Percentiles rank a stretch among this genome's conserved stretches.
Conservation (phyloP, 1,140 invertebrate species). For the Daktulosphaira vitifoliae region DNA sequence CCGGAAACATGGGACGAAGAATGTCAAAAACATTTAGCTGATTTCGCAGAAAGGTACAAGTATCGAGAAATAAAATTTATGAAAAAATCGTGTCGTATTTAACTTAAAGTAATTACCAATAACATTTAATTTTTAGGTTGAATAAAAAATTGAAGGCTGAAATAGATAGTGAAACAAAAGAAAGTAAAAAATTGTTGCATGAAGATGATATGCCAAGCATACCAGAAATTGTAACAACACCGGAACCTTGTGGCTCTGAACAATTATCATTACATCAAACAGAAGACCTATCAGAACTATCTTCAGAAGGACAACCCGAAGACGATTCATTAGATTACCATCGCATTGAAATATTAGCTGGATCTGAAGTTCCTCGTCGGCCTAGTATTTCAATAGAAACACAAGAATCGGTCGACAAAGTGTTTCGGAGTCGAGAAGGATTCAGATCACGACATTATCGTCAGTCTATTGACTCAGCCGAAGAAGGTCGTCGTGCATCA, state of each 20-base stretch:
- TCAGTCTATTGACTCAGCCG: slow-evolving; percentile 38
- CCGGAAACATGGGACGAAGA: slow-evolving; percentile 53
- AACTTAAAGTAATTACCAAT: too few species aligned
- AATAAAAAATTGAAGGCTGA: slow-evolving; percentile 13
- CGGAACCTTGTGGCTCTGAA: neutral
- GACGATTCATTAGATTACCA: slow-evolving; percentile 17
- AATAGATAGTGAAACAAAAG: neutral
- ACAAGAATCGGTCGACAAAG: slow-evolving; percentile 35
- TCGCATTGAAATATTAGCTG: slow-evolving; percentile 21
- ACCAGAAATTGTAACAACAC: slow-evolving; percentile 11
- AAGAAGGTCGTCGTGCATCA: slow-evolving; percentile 34
- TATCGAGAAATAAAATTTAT: too few species aligned
- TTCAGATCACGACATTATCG: slow-evolving; percentile 31
- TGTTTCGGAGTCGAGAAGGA: slow-evolving; percentile 31
- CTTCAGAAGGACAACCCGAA: slow-evolving; percentile 3
- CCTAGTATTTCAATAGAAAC: slow-evolving; percentile 41
- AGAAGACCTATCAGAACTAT: neutral
- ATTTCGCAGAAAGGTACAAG: slow-evolving; percentile 62
- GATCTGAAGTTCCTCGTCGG: slow-evolving; percentile 33
- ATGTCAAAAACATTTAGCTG: slow-evolving; percentile 57
- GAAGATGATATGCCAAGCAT: neutral
- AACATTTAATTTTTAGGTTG: neutral
- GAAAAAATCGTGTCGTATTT: neutral
- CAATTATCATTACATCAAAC: neutral
- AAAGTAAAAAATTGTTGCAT: neutral